Evolutionary conservation across 2,888 invertebrate genomes (phyloP), one percentile per base, ranked within the genome.

Genomic region (Drosophila atroscutellata): DNA sequence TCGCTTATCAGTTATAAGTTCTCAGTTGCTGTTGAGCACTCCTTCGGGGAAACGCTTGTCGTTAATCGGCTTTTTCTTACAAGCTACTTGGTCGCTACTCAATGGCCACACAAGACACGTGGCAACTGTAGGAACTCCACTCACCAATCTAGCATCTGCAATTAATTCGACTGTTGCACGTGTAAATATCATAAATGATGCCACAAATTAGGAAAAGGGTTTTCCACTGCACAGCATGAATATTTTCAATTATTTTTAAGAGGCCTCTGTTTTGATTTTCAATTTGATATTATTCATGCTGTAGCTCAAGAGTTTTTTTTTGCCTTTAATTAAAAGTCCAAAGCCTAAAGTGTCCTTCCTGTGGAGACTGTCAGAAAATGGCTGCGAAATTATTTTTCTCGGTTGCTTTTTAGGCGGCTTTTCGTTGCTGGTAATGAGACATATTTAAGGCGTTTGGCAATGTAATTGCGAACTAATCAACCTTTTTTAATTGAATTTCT

Each of bases 381-480:
- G 73, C 32, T 15, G 20, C 11, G 56, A 34, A 70, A 55, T 63
- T 59, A 42, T 18, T 36, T 39, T 45, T 26, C 56, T 28, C 47
- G 61, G 20, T 32, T 42, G 11, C 9, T 50, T 70, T 61, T 37
- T 24, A 7, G 30, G 20, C 34, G 18, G 24, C 13, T 54, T 57
- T 49, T 61, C 49, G 39, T 32, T 64, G 50, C 47, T 54, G 76
- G 63, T 76, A 76, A 76, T 76, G 76, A 76, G 76, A 76, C 77
- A 60, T 57, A 50, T 74, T 69, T 60, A 52, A 64, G 70, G 67
- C 83, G 66, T 69, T 76, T 55, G 67, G 37, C 61, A 72, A 50
- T 85, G 70, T 85, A 84, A 84, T 83, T 81, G 81, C 81, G 71
- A 83, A 86, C 86, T 84, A 84, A 84, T 84, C 84, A 84, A 76